These are phyloP conservation scores for Diplolepis rosae DNA, from an alignment of 2,888 invertebrate genomes.

Conservation along the genomic window DNA sequence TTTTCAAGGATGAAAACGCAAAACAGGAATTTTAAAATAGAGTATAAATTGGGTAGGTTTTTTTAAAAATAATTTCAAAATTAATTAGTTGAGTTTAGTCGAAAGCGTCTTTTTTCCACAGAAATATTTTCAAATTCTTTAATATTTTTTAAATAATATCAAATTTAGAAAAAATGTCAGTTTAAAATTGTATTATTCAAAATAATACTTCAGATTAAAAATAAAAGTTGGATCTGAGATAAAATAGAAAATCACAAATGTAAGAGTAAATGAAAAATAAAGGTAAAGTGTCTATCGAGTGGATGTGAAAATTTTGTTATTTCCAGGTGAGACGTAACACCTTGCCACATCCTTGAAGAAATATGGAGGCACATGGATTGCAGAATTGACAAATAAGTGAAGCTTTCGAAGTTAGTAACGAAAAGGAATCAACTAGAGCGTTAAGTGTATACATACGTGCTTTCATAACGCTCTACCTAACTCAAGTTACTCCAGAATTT, in stretches of 20 bases:
- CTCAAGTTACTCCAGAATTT: neutral
- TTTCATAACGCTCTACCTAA: slow-evolving; percentile 25
- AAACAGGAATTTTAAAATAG: neutral
- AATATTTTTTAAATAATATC: no score
- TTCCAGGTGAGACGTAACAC: slow-evolving; percentile 26
- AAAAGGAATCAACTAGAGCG: slow-evolving; percentile 49
- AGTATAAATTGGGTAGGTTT: neutral
- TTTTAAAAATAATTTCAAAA: no score
- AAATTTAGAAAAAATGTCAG: no score
- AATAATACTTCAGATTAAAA: no score
- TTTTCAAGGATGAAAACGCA: neutral
- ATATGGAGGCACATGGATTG: slow-evolving; percentile 1
- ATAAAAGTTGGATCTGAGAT: no score
- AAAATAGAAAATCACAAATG: neutral
- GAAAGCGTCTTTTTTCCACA: no score
- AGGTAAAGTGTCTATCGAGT: neutral
- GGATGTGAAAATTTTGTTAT: slow-evolving; percentile 27
- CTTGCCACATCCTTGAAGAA: slow-evolving; percentile 14
- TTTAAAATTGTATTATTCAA: no score
- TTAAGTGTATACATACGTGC: slow-evolving; percentile 50
- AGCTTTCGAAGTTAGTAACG: slow-evolving; percentile 20
- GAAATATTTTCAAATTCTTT: no score
- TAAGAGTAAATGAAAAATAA: slow-evolving; percentile 7
- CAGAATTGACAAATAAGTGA: neutral
- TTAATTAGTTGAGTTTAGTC: no score